Conservation (phyloP, 2,113 vertebrate genomes). For the Dicerorhinus sumatrensis region DNA sequence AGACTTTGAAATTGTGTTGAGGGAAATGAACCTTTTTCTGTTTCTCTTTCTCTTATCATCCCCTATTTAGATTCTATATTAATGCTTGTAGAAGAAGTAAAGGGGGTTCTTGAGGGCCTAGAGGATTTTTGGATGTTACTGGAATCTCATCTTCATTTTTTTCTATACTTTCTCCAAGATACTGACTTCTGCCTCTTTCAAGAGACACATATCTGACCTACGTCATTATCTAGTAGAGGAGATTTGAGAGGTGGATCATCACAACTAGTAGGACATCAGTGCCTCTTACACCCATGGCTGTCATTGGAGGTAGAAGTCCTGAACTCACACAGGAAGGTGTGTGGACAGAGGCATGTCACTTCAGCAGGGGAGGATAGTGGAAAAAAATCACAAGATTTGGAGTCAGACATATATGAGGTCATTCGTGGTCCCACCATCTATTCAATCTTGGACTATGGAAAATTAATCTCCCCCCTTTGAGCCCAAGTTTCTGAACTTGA, state of each 20-base stretch:
- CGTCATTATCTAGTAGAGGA: background rate
- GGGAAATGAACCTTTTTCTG: background rate
- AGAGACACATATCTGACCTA: background rate
- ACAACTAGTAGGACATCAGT: background rate
- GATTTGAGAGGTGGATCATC: background rate
- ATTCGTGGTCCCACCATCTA: background rate
- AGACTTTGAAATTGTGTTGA: background rate
- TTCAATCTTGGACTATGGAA: background rate
- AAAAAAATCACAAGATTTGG: background rate
- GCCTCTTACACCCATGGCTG: background rate
- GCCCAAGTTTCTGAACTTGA: background rate
- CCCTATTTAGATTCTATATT: background rate
- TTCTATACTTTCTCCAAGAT: background rate
- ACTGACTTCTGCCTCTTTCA: background rate
- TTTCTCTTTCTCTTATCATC: background rate
- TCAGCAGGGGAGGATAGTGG: background rate
- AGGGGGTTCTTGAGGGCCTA: background rate
- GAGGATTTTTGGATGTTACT: background rate
- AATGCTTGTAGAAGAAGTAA: background rate
- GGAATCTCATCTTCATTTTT: conserved; percentile 12
- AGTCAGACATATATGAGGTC: background rate
- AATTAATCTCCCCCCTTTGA: background rate
- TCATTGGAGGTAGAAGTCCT: background rate
- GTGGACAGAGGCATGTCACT: background rate
- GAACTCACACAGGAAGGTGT: background rate